Evolutionary conservation across 2,888 invertebrate species (phyloP), one percentile per base, ranked within the genome.

Genomic region (Andrena haemorrhoa): DNA sequence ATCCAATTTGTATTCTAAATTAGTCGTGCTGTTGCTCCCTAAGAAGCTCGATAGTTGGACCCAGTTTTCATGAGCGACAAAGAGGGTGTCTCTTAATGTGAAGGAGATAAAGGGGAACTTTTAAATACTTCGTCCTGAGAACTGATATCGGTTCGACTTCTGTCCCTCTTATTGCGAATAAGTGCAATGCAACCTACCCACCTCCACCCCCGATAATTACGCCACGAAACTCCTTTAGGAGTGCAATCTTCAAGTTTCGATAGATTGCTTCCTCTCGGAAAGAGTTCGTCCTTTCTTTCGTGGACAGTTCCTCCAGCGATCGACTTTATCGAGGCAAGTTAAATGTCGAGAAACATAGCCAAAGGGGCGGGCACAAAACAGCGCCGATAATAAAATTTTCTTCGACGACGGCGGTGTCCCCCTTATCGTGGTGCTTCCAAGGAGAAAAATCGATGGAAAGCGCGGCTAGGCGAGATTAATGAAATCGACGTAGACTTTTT

Each of bases 271-370:
- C 76, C 47, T 35, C 31, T 49, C 26, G 8, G 29, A 61, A 26
- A 26, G 20, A 29, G 66, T n/a, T 63, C 23, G 10, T 31, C 20
- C 58, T 51, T 35, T 51, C 33, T 26, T 35, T 23, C 26, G 7
- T 8, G 12, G 10, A 49, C 70, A 29, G 53, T 73, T 73, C 61
- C 35, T 23, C 20, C 10, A 29, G n/a, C 35, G 47, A 73, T 65
- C 73, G 65, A 77, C 65, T 74, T 77, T 77, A 77, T 77, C 65
- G 63, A 65, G 47, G 77, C 33, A 49, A 66, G 66, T 49, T 74
- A 74, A 74, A 74, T 66, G 49, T n/a, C 60, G 63, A 64, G 75
- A 69, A 56, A 79, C 33, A 79, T 47, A 69, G 68, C 74, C 49
- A 2, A 41, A 20, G 8, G 26, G 51, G 8, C 60, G 20, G 41